Base-by-base conservation (phyloP, 2,797 vertebrate species). In the Cottoperca gobio region DNA sequence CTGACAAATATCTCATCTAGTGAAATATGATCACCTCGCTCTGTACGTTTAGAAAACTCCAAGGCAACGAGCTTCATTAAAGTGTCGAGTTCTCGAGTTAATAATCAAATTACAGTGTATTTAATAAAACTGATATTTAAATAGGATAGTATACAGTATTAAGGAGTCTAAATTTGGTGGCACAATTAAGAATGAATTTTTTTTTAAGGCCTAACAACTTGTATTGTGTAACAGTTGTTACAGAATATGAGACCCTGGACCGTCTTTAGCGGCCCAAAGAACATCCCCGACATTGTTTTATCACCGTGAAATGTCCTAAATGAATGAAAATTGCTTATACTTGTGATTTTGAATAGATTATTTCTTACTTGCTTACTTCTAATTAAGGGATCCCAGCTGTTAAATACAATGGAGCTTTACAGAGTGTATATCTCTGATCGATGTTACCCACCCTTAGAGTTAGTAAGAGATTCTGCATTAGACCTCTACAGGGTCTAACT, bases 21-120 rank as follows among this genome's bases (percentile, higher is more conserved):
- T 12, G 21, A 17, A 58, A 17, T 58, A 17, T 40, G 55, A 57
- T 16, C 8, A 40, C 0, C 58, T 26, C 12, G 2, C 2, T 37
- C 11, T 58, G 35, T 6, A n/a, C 6, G 2, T 12, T 49, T n/a
- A n/a, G n/a, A 33, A 58, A 26, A 2, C 39, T 37, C 10, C 10
- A 42, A 53, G 28, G 14, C 54, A 59, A 69, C 31, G 58, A 58
- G 67, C 40, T 33, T 67, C 2, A n/a, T 26, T 19, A n/a, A 28
- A 11, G 40, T 48, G 39, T 21, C 10, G 28, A n/a, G 1, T 26
- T 12, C n/a, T n/a, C n/a, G 24, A 50, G 6, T 16, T 6, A 23
- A 50, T 23, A 10, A 23, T 13, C 5, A 49, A 49, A 23, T 11
- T 21, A 21, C 10, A 4, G n/a, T 46, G 12, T 11, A 46, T 46